phyloP scores from a whole-genome alignment of 1,140 invertebrate species.

The Tachypleus tridentatus region DNA sequence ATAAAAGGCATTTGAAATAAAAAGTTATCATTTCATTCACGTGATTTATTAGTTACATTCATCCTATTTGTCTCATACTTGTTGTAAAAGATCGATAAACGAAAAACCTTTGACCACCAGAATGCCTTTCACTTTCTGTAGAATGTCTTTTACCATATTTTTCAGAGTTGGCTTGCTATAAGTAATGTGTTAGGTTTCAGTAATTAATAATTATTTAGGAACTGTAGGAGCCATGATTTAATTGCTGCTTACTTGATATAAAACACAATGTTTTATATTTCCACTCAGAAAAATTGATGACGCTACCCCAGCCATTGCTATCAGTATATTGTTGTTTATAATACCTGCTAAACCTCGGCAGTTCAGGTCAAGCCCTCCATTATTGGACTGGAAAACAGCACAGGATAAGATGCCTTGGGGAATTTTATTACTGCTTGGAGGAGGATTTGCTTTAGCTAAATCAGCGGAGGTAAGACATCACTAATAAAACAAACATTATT shows the following conservation, averaged over 20 bases:
- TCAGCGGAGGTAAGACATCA: slow-evolving; percentile 46
- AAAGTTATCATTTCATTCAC: too few species aligned
- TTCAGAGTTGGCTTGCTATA: too few species aligned
- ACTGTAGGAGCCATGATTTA: slow-evolving; percentile 4
- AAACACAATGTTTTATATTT: slow-evolving; percentile 1
- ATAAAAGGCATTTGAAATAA: too few species aligned
- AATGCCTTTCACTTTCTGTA: too few species aligned
- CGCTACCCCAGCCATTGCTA: slow-evolving; percentile 64
- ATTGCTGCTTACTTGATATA: neutral
- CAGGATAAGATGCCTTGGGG: slow-evolving; percentile 40
- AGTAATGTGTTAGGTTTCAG: too few species aligned
- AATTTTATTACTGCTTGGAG: slow-evolving; percentile 45
- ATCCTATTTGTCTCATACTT: too few species aligned
- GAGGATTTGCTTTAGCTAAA: slow-evolving; percentile 76
- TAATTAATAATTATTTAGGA: too few species aligned
- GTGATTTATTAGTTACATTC: too few species aligned
- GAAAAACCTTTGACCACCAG: too few species aligned
- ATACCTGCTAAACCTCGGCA: slow-evolving; percentile 52
- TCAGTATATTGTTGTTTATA: slow-evolving; percentile 66
- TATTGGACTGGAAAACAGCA: slow-evolving; percentile 35
- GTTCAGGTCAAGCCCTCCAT: slow-evolving; percentile 16
- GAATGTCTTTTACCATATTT: too few species aligned
- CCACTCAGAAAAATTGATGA: slow-evolving; percentile 40
- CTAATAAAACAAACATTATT: neutral
- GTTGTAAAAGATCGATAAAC: too few species aligned